phyloP scores from a whole-genome alignment of 64 coral and sea anemone species.

The Orbicella faveolata region DNA sequence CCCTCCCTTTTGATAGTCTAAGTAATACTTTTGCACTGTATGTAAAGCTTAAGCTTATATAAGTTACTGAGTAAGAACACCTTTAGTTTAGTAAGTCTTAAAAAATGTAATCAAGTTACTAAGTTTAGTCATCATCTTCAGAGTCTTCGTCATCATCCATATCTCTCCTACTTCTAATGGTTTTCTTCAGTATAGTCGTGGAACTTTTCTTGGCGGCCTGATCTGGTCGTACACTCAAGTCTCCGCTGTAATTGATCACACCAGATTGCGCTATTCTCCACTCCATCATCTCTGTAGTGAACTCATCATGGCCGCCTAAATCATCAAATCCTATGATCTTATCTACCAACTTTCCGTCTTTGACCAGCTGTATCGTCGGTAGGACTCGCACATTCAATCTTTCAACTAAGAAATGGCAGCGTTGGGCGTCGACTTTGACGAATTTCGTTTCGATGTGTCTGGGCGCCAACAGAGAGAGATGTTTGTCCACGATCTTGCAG shows the following conservation, averaged over 20 bases:
- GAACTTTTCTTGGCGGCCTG: slow-evolving; percentile 29
- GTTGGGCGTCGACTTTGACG: slow-evolving; percentile 88
- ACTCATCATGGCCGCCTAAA: slow-evolving; percentile 91
- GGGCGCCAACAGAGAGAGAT: slow-evolving; percentile 76
- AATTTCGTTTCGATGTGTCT: slow-evolving; percentile 97
- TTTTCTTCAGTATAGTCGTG: slow-evolving; percentile 56
- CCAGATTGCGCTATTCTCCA: slow-evolving; percentile 85
- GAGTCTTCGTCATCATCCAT: slow-evolving; percentile 60
- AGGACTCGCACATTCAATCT: slow-evolving; percentile 78
- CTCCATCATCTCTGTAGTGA: slow-evolving; percentile 80
- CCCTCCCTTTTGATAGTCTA: no score
- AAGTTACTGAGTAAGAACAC: neutral
- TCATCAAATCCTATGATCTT: slow-evolving; percentile 95
- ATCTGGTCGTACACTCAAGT: slow-evolving; percentile 70
- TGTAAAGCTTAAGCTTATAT: no score
- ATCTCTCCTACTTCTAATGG: slow-evolving; percentile 42
- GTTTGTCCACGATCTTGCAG: slow-evolving; percentile 98
- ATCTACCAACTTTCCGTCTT: slow-evolving; percentile 96
- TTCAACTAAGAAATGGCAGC: slow-evolving; percentile 83
- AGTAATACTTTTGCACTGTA: no score
- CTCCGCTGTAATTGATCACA: slow-evolving; percentile 88
- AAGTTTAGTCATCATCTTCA: slow-evolving; percentile 36
- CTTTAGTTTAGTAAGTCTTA: neutral
- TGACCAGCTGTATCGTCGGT: slow-evolving; percentile 80
- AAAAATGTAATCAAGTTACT: neutral